phyloP scores from a whole-genome alignment of 2,113 vertebrate genomes.

The Panthera tigris region DNA sequence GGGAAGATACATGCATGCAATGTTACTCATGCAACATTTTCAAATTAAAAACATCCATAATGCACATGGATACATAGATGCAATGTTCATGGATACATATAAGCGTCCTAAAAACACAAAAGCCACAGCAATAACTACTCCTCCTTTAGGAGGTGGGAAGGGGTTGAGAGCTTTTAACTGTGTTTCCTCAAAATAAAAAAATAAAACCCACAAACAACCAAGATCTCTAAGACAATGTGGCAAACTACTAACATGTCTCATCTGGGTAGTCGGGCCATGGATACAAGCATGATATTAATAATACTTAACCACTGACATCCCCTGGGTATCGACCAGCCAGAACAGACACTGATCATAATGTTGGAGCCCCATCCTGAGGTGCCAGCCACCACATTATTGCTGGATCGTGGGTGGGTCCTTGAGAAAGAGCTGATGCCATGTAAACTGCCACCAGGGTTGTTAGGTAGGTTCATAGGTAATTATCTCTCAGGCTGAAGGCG shows the following conservation, averaged over 20 bases:
- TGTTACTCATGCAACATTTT: not conserved
- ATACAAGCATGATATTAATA: not conserved
- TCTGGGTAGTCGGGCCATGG: not conserved
- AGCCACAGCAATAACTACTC: not conserved
- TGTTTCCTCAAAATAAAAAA: not conserved
- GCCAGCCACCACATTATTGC: not conserved
- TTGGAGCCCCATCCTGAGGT: not conserved
- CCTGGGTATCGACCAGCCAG: not conserved
- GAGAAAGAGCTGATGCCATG: not conserved
- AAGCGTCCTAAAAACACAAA: not conserved
- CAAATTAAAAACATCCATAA: not conserved
- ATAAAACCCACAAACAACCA: not conserved
- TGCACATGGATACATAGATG: too few species aligned
- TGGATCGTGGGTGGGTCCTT: not conserved
- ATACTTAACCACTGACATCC: not conserved
- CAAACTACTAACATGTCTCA: not conserved
- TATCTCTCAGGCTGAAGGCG: not conserved
- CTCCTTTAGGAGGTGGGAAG: not conserved
- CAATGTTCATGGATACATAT: not conserved
- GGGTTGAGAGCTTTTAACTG: not conserved
- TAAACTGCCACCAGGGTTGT: not conserved
- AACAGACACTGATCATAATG: not conserved
- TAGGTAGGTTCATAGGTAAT: not conserved
- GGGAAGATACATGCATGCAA: not conserved
- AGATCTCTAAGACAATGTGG: not conserved